Percentiles rank a stretch among this genome's conserved stretches.
These are phyloP conservation scores for Gyrodactylus salaris DNA, from an alignment of 1,140 invertebrate species.

Conservation along the genomic window DNA sequence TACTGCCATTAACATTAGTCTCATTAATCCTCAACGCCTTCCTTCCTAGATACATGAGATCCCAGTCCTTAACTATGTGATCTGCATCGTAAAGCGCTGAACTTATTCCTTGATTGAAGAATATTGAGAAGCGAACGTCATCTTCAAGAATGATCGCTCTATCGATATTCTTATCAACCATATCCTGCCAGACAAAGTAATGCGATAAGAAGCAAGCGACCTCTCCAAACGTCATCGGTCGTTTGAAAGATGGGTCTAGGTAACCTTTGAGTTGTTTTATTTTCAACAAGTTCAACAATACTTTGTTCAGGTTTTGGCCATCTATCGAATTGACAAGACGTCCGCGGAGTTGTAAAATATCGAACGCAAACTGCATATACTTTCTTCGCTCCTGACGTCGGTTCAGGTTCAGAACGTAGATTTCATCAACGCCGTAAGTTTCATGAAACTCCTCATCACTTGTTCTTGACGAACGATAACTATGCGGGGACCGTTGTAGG, in stretches of 20 bases:
- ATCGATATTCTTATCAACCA: constrained; percentile 15
- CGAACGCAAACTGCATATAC: background rate
- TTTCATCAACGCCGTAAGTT: background rate
- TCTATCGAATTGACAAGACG: background rate
- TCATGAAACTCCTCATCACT: background rate
- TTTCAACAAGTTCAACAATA: background rate
- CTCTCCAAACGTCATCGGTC: constrained; percentile 61
- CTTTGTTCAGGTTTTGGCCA: background rate
- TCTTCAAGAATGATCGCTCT: constrained; percentile 48
- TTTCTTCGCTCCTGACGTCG: background rate
- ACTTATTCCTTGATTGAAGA: constrained; percentile 36
- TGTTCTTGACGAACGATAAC: background rate
- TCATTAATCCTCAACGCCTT: constrained; percentile 32
- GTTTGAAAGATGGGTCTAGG: constrained; percentile 53
- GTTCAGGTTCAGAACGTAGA: background rate
- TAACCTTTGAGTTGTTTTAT: constrained; percentile 33
- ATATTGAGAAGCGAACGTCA: constrained; percentile 61
- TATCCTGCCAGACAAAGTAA: constrained; percentile 51
- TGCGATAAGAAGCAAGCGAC: constrained; percentile 83
- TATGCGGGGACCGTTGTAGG: background rate
- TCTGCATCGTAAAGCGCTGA: constrained; percentile 35
- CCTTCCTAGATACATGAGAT: constrained; percentile 56
- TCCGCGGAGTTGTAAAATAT: background rate
- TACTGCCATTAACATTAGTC: constrained; percentile 26
- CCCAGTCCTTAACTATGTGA: constrained; percentile 33